Evolutionary conservation across 2,888 invertebrate species (phyloP), one percentile per base, ranked within the genome.

Genomic region (Scaeva pyrastri): DNA sequence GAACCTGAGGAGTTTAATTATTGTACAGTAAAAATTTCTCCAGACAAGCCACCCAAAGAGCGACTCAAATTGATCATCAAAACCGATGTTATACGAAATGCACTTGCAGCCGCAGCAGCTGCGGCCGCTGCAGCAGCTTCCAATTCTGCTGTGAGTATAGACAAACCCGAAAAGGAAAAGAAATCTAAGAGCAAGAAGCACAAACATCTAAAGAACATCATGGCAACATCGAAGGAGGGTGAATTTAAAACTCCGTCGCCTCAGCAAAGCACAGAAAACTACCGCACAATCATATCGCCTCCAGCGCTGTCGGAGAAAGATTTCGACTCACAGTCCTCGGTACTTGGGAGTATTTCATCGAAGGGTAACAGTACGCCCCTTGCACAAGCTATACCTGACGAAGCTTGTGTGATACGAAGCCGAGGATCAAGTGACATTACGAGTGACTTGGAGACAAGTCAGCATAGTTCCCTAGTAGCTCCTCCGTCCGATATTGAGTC

Each of bases 171-270:
- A 16, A 89, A 89, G 14, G 90, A 89, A 26, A 89, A 89, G 36
- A 91, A 89, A 78, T 89, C 88, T 23, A 92, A 91, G 72, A 92
- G 90, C 80, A 92, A 92, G 88, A 91, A 92, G 88, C 92, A 91
- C 80, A 91, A 91, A 79, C 91, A 92, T 82, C 81, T 90, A 6
- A 91, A 90, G 71, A 91, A 90, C 60, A 88, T 89, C 16, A 85
- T 88, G n/a, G 66, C 66, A 14, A 82, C 82, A n/a, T 85, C 79
- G 16, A 80, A 77, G 26, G 71, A 88, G 19, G 89, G 89, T 6
- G 92, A 92, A 81, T 91, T 92, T 70, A 92, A 92, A 87, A 92
- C 91, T 23, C 91, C 92, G 68, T 94, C 95, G 19, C 95, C 95
- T 50, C 90, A 93, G 70, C 93, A 93, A 75, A 93, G 93, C 16